phyloP scores from a whole-genome alignment of 2,888 invertebrate genomes.

The Anoncus sp. region DNA sequence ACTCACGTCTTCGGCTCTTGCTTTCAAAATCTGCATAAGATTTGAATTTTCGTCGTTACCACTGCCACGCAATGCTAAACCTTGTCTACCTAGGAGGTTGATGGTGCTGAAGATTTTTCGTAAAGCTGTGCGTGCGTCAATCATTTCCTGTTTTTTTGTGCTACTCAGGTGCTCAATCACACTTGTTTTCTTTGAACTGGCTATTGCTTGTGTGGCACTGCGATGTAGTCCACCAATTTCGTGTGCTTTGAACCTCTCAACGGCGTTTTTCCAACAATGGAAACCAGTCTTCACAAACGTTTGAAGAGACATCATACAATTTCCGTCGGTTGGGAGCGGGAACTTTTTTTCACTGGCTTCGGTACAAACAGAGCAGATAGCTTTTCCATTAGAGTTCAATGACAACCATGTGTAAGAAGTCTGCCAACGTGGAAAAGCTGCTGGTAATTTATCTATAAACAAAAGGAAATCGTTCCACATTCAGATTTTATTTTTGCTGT shows the following conservation, averaged over 20 bases:
- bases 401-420: slow-evolving; percentile 22
- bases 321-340: slow-evolving; percentile 31
- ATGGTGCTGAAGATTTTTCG: slow-evolving; percentile 48
- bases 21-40: slow-evolving; percentile 56
- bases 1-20: slow-evolving; percentile 57
- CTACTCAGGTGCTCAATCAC: slow-evolving; percentile 29
- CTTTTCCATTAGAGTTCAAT: slow-evolving; percentile 34
- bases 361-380: slow-evolving; percentile 37
- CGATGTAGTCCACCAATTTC: slow-evolving; percentile 49
- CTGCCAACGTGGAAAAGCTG: background rate
- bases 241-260: slow-evolving; percentile 42
- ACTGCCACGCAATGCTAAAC: slow-evolving; percentile 23
- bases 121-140: slow-evolving; percentile 44
- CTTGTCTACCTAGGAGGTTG: slow-evolving; percentile 49
- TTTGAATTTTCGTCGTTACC: slow-evolving; percentile 60
- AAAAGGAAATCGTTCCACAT: background rate
- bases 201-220: slow-evolving; percentile 35
- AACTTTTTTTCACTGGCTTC: slow-evolving; percentile 47
- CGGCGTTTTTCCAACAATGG: slow-evolving; percentile 57
- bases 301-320: slow-evolving; percentile 34
- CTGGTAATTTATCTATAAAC: slow-evolving; percentile 9
- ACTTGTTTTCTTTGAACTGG: slow-evolving; percentile 35
- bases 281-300: slow-evolving; percentile 54
- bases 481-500: background rate
- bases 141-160: slow-evolving; percentile 53